A percentile compares a stretch with the other conserved stretches of the same genome.
Conservation (phyloP, 2,888 invertebrate species). For the Leucophenga maculata region DNA sequence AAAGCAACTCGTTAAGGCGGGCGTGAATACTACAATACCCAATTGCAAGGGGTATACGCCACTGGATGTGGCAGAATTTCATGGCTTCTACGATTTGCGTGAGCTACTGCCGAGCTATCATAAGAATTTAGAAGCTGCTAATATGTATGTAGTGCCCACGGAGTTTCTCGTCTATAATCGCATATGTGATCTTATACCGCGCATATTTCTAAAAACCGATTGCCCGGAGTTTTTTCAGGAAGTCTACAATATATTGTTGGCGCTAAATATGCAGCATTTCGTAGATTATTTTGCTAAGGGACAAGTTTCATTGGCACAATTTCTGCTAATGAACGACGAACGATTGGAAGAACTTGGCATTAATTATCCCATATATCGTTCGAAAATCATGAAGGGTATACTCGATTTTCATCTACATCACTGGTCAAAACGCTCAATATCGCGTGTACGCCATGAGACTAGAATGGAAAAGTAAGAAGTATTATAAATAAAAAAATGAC, state of each 20-base stretch:
- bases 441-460: constrained; percentile 52
- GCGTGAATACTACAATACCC: constrained; percentile 57
- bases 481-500: too few relatives aligned
- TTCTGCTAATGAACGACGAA: constrained; percentile 65
- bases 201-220: constrained; percentile 67
- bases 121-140: background rate
- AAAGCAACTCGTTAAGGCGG: constrained; percentile 61
- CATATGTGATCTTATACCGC: constrained; percentile 67
- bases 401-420: constrained; percentile 69
- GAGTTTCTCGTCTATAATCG: constrained; percentile 64
- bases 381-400: constrained; percentile 66
- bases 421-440: constrained; percentile 67
- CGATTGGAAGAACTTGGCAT: constrained; percentile 63
- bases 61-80: constrained; percentile 65
- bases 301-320: constrained; percentile 60
- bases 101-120: constrained; percentile 59
- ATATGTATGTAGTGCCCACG: constrained; percentile 59
- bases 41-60: constrained; percentile 69
- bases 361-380: constrained; percentile 62
- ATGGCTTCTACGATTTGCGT: constrained; percentile 68
- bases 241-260: constrained; percentile 58
- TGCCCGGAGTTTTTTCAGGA: constrained; percentile 72
- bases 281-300: constrained; percentile 64
- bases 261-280: constrained; percentile 57
- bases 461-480: constrained; percentile 53